Percentiles rank a stretch among this genome's conserved stretches.
Evolutionary conservation across 2,888 invertebrate species (phyloP).

Genomic region (Diploptera punctata): DNA sequence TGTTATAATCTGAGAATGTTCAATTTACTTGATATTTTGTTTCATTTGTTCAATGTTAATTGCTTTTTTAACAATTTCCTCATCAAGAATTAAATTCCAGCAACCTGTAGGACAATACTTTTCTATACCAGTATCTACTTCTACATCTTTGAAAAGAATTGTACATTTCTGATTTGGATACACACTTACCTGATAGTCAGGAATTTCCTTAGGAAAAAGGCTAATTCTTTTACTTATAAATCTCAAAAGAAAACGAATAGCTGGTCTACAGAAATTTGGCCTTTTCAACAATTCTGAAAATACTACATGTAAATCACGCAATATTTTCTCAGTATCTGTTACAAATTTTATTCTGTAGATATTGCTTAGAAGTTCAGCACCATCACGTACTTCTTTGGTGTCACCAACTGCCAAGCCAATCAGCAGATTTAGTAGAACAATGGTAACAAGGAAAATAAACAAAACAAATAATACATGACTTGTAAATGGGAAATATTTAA

Average conservation of each 20-base stretch:
- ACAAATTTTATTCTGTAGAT: constrained; percentile 75
- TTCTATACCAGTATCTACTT: constrained; percentile 22
- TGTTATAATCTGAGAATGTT: too few relatives aligned
- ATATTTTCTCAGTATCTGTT: constrained; percentile 73
- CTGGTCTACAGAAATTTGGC: constrained; percentile 48
- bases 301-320: constrained; percentile 53
- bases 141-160: constrained; percentile 45
- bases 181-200: constrained; percentile 67
- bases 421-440: constrained; percentile 81
- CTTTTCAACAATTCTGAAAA: constrained; percentile 46
- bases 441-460: constrained; percentile 83
- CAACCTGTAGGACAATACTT: constrained; percentile 41
- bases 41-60: too few relatives aligned
- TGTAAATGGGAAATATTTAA: constrained; percentile 69
- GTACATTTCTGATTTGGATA: constrained; percentile 64
- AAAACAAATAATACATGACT: constrained; percentile 79
- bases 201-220: constrained; percentile 71
- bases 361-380: constrained; percentile 80
- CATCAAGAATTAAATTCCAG: constrained; percentile 57
- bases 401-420: constrained; percentile 88
- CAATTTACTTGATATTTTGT: too few relatives aligned
- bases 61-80: constrained; percentile 66
- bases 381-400: constrained; percentile 74
- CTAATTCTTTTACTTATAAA: constrained; percentile 58
- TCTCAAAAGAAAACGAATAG: constrained; percentile 54